Base-by-base conservation (phyloP, 2,113 vertebrate genomes). In the Turnix velox region DNA sequence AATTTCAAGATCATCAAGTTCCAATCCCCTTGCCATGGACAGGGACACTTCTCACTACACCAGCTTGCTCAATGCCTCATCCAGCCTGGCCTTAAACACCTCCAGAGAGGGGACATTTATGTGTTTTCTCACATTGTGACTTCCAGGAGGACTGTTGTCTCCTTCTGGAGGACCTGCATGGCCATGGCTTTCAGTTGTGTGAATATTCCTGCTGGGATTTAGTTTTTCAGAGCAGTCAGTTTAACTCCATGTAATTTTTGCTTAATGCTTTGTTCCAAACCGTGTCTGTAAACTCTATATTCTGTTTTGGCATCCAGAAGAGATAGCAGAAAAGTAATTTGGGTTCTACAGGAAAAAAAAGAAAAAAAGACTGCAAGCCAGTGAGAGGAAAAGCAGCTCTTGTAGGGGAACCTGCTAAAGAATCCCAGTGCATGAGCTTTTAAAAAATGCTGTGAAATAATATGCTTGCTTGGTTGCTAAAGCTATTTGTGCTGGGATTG, bases 91-190 rank as follows among this genome's bases (percentile, higher is more conserved):
- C n/a, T n/a, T n/a, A n/a, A n/a, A n/a, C n/a, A n/a, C n/a, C n/a
- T n/a, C n/a, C n/a, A n/a, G n/a, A n/a, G n/a, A n/a, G n/a, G 10
- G 57, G 37, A 42, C 24, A 8, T 15, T 31, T 57, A 12, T 33
- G 15, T 63, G 15, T 28, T 52, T 68, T 65, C 46, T 25, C 11
- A 7, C 0, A 0, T n/a, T 15, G 57, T n/a, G 51, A 22, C 12
- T 35, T 45, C 39, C 16, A 35, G 48, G 33, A 49, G 51, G 40
- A 37, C 51, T 55, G 58, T 20, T 1, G 0, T 39, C 37, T 42
- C 27, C 68, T 61, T 31, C 45, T 18, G 2, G 13, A 16, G 46
- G 35, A 27, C 14, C 30, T 18, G 16, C 12, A 7, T 0, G 6
- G 28, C 27, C 17, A 0, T 3, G 16, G 40, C 69, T 77, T 31